phyloP scores from a whole-genome alignment of 1,140 invertebrate genomes.

The Campoletis sonorensis region DNA sequence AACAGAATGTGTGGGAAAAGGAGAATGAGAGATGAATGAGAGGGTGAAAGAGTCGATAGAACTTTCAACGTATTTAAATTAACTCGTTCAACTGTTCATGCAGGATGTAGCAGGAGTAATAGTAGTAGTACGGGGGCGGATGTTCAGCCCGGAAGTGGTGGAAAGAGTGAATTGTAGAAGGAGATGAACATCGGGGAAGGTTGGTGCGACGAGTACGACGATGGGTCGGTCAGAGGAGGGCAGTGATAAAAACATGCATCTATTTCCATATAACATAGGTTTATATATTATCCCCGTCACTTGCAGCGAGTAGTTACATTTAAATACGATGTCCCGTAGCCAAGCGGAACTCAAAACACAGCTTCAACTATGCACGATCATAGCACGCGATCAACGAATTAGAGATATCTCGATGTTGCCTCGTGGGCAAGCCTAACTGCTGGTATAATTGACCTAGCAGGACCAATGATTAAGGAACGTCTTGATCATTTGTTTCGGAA shows the following conservation, averaged over 20 bases:
- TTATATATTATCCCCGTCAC: constrained; percentile 75
- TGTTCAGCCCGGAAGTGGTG: constrained; percentile 31
- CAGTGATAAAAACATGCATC: constrained; percentile 75
- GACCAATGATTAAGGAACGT: background rate
- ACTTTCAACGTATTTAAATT: constrained; percentile 71
- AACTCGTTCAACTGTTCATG: constrained; percentile 71
- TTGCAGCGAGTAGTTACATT: constrained; percentile 75
- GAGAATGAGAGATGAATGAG: background rate
- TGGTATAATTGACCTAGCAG: background rate
- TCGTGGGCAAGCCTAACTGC: background rate
- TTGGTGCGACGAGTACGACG: constrained; percentile 53
- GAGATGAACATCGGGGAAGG: constrained; percentile 34
- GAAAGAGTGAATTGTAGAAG: constrained; percentile 30
- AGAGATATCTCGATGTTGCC: background rate
- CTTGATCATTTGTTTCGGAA: background rate
- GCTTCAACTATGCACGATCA: background rate
- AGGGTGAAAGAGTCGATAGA: background rate
- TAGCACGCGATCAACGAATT: constrained; percentile 15
- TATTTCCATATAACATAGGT: constrained; percentile 77
- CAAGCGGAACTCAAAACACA: constrained; percentile 49
- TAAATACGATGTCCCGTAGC: constrained; percentile 75
- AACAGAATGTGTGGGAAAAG: background rate
- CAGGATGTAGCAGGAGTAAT: constrained; percentile 44
- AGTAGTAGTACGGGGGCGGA: background rate
- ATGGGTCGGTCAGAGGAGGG: constrained; percentile 58